Percentiles rank a stretch among this genome's conserved stretches.
Conservation (phyloP, 2,113 vertebrate species). For the Cyprinodon brontotheroides region DNA sequence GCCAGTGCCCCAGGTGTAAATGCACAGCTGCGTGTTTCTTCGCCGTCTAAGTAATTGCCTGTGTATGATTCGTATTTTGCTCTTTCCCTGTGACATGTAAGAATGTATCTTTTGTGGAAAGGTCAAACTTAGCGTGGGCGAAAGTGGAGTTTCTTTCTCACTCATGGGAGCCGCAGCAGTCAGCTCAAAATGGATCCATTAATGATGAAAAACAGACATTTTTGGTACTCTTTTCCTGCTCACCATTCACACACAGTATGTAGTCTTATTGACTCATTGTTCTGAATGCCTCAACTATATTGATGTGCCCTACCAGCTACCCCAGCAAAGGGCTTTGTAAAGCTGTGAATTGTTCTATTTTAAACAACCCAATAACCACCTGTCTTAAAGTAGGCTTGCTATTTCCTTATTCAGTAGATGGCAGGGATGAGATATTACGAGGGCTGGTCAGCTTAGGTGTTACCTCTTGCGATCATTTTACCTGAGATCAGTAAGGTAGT, state of each 20-base stretch:
- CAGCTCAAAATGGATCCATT: slow-evolving; percentile 40
- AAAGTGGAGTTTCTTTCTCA: slow-evolving; percentile 49
- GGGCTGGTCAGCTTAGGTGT: slow-evolving; percentile 53
- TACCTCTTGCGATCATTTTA: slow-evolving; percentile 63
- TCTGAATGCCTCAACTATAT: slow-evolving; percentile 76
- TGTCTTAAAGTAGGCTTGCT: slow-evolving; percentile 78
- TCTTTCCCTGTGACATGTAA: slow-evolving; percentile 64
- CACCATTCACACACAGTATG: slow-evolving; percentile 51
- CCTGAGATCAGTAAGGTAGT: slow-evolving; percentile 62
- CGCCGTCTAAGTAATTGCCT: slow-evolving; percentile 70
- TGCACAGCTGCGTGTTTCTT: slow-evolving; percentile 72
- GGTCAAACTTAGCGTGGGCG: slow-evolving; percentile 39
- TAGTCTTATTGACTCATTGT: slow-evolving; percentile 60
- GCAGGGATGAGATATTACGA: slow-evolving; percentile 53
- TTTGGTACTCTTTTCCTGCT: slow-evolving; percentile 48
- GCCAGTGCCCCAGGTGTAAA: slow-evolving; percentile 70
- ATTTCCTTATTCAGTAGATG: slow-evolving; percentile 64
- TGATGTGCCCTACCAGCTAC: slow-evolving; percentile 72
- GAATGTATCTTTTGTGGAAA: slow-evolving; percentile 70
- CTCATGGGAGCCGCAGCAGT: slow-evolving; percentile 41
- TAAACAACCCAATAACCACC: slow-evolving; percentile 73
- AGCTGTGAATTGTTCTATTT: slow-evolving; percentile 78
- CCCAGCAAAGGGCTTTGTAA: slow-evolving; percentile 75
- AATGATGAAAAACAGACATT: slow-evolving; percentile 44
- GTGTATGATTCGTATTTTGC: slow-evolving; percentile 61